phyloP scores from a whole-genome alignment of 2,797 vertebrate genomes.

The Alectoris magna region DNA sequence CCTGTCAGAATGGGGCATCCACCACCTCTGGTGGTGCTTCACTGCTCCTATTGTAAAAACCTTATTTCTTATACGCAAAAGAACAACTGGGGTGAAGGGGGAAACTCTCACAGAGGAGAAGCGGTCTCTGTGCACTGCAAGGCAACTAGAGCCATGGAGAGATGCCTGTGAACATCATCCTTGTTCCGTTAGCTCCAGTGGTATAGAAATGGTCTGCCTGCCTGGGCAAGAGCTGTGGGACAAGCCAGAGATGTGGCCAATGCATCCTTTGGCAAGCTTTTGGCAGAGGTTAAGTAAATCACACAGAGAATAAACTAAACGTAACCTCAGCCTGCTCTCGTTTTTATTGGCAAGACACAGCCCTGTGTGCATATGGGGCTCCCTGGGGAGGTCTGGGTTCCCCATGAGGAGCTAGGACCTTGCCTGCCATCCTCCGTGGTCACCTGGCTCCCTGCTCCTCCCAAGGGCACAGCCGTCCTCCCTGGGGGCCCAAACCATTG shows the following conservation, averaged over 20 bases:
- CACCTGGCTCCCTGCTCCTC: background rate
- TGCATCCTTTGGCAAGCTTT: background rate
- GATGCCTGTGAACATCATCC: background rate
- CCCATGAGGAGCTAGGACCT: background rate
- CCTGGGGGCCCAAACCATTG: background rate
- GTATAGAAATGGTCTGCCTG: background rate
- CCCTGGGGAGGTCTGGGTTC: background rate
- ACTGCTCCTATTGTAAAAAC: too few species aligned
- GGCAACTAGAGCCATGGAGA: background rate
- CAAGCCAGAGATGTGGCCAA: background rate
- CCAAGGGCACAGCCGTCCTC: background rate
- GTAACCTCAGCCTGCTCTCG: background rate
- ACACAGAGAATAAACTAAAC: background rate
- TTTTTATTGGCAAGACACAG: background rate
- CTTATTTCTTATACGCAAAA: background rate
- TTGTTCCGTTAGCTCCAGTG: background rate
- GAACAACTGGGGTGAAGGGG: background rate
- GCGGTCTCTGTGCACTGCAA: background rate
- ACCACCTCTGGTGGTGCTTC: too few species aligned
- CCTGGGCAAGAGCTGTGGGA: background rate
- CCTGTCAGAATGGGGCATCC: too few species aligned
- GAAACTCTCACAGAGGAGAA: background rate
- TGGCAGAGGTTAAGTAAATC: background rate
- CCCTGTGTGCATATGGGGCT: rapidly evolving
- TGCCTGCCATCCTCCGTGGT: rapidly evolving